Evolutionary conservation across 1,140 invertebrate genomes (phyloP).

Genomic region (Apis laboriosa): DNA sequence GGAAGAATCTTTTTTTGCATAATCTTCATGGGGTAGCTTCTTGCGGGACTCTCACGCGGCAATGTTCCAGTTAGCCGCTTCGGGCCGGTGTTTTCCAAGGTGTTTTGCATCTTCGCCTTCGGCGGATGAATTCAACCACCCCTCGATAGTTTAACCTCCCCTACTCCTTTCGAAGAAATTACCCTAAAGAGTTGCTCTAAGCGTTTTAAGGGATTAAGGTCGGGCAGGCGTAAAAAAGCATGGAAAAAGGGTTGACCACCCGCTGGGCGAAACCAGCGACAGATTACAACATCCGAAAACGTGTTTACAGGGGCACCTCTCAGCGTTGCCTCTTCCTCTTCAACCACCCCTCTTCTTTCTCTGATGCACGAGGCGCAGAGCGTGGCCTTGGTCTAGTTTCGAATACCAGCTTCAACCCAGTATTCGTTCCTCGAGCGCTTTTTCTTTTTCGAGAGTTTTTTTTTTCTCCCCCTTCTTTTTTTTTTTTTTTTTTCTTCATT

Average conservation of each 20-base stretch:
- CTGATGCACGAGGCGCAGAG: not conserved
- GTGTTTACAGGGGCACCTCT: constrained; percentile 46
- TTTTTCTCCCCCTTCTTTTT: too few species aligned
- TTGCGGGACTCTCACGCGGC: constrained; percentile 62
- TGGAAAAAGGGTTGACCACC: constrained; percentile 72
- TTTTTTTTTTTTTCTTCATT: too few species aligned
- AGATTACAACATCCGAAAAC: constrained; percentile 67
- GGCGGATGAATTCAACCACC: not conserved
- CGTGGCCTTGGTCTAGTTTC: constrained; percentile 25
- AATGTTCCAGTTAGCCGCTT: constrained; percentile 45
- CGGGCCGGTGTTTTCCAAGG: constrained; percentile 49
- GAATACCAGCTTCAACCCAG: not conserved
- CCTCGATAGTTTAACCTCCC: not conserved
- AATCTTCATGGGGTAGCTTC: constrained; percentile 74
- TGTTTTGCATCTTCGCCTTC: constrained; percentile 72
- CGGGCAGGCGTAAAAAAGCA: constrained; percentile 71
- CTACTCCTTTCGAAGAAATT: constrained; percentile 63
- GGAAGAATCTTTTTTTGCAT: constrained; percentile 68
- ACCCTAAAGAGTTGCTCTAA: constrained; percentile 73
- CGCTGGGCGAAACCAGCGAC: constrained; percentile 69
- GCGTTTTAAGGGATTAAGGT: constrained; percentile 73
- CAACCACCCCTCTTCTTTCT: not conserved
- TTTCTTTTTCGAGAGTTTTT: not conserved
- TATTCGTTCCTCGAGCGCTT: not conserved
- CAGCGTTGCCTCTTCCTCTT: constrained; percentile 13